A percentile compares a stretch with the other conserved stretches of the same genome.
Conservation (phyloP, 2,113 vertebrate species). For the Leptosomus discolor region DNA sequence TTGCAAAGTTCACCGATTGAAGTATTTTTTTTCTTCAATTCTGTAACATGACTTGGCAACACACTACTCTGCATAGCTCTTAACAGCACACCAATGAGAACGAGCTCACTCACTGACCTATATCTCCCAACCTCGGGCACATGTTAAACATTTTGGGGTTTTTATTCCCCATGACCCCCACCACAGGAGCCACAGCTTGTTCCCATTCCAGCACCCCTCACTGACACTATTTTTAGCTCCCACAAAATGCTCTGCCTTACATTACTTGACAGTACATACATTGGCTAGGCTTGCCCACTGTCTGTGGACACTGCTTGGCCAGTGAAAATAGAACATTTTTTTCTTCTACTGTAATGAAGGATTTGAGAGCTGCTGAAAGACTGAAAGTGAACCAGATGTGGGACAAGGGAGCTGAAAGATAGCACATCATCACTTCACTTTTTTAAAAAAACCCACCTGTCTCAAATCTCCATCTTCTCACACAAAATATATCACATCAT, state of each 20-base stretch:
- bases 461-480: not conserved
- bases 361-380: not conserved
- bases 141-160: not conserved
- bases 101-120: not conserved
- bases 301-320: not conserved
- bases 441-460: too few relatives aligned
- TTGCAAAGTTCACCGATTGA: not conserved
- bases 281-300: not conserved
- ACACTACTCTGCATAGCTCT: not conserved
- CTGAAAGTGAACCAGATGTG: not conserved
- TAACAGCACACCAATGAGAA: not conserved
- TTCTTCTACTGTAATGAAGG: not conserved
- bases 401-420: not conserved
- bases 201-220: not conserved
- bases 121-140: not conserved
- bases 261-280: not conserved
- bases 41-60: not conserved
- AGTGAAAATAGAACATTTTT: not conserved
- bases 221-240: not conserved
- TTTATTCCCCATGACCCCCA: not conserved
- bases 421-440: not conserved
- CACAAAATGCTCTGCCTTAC: not conserved
- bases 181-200: not conserved
- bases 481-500: not conserved
- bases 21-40: not conserved